Evolutionary conservation across 2,113 vertebrate genomes (phyloP), one percentile per base, ranked within the genome.

Genomic region (Thomomys bottae): DNA sequence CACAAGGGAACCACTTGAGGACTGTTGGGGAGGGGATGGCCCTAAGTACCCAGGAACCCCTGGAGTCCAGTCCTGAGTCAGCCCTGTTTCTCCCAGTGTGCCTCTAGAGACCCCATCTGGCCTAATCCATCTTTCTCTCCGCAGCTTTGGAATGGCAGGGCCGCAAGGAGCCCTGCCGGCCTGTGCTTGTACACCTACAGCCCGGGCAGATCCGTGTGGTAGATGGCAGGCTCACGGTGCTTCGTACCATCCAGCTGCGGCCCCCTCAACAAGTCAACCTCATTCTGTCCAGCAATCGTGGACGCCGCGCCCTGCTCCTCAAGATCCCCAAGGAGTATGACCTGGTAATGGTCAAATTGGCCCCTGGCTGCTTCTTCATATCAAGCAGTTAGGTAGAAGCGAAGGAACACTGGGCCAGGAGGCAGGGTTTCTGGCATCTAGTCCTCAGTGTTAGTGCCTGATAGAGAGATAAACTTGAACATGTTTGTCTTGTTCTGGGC

Each of bases 241-340:
- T 98, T 8, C 98, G 98, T 24, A 97, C 84, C 54, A 87, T 97
- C 72, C 97, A 93, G 81, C 89, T 98, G 71, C 88, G 80, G 17
- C 88, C 45, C 5, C 95, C 97, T 28, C 94, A 96, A 71, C 49
- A 96, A 38, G 92, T 98, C 1, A 28, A 95, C 34, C 76, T 98
- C 30, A 93, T 98, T 84, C 96, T 98, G 40, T 97, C 98, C 91
- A 98, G 79, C 78, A 97, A 98, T 91, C 83, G 26, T 0, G 94
- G 97, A 8, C 42, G 3, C 0, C 97, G 93, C 26, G 89, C 95
- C 24, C 96, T 98, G 73, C 94, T 98, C 85, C 97, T 98, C 57
- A 98, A 98, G 97, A 97, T 98, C 30, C 97, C 97, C 30, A 98
- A 98, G 93, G 98, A 98, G 73, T 98, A 97, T 24, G 98, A 98